A percentile compares a stretch with the other conserved stretches of the same genome.
Conservation (phyloP, 2,888 invertebrate genomes). For the Eupithecia vulgata region DNA sequence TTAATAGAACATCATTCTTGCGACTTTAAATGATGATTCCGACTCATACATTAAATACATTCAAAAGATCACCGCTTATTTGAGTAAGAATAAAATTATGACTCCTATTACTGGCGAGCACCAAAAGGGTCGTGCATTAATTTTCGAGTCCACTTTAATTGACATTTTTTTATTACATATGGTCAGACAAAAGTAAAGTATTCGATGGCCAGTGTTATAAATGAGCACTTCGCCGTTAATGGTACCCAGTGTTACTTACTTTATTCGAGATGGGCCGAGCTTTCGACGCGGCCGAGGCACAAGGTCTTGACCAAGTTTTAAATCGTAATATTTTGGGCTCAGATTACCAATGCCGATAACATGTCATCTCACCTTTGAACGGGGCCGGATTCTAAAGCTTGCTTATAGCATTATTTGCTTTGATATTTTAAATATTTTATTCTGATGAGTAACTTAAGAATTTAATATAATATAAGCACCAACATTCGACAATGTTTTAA, state of each 20-base stretch:
- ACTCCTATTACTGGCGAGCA: constrained; percentile 42
- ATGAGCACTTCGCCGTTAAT: constrained; percentile 75
- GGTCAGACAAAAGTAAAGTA: constrained; percentile 68
- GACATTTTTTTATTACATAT: constrained; percentile 78
- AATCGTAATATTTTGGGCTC: constrained; percentile 84
- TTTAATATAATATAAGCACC: not conserved
- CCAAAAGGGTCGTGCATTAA: constrained; percentile 64
- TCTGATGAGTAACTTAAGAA: not conserved
- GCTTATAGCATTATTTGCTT: not conserved
- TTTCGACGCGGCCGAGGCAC: constrained; percentile 56
- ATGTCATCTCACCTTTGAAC: constrained; percentile 78
- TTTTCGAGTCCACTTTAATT: constrained; percentile 70
- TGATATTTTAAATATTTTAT: not conserved
- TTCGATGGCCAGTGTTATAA: constrained; percentile 72
- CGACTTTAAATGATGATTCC: constrained; percentile 31
- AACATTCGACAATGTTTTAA: not conserved
- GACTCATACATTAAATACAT: constrained; percentile 6
- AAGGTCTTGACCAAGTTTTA: constrained; percentile 82
- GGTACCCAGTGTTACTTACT: constrained; percentile 69
- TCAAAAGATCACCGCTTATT: constrained; percentile 28
- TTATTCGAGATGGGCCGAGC: constrained; percentile 65
- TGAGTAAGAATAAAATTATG: constrained; percentile 43
- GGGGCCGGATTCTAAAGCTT: constrained; percentile 57
- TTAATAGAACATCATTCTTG: constrained; percentile 21
- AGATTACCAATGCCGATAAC: constrained; percentile 81